These are phyloP conservation scores for Manis javanica DNA, from an alignment of 2,797 vertebrate genomes.

Conservation along the genomic window DNA sequence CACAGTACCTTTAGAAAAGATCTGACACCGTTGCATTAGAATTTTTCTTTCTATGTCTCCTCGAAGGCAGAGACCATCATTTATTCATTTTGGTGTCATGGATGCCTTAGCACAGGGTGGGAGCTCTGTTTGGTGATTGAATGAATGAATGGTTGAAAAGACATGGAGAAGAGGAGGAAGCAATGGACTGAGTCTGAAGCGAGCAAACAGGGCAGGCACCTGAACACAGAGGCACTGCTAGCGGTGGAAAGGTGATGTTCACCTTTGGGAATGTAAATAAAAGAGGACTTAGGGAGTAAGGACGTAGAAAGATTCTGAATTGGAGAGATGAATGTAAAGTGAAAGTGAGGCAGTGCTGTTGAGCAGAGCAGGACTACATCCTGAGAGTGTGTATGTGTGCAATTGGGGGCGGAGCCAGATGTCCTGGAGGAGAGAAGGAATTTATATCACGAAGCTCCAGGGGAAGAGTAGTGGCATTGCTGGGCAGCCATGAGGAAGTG, in stretches of 20 bases:
- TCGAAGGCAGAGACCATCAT: not conserved
- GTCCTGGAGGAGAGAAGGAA: not conserved
- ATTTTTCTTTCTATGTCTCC: not conserved
- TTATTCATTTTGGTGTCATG: not conserved
- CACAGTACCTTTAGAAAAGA: not conserved
- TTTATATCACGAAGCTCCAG: not conserved
- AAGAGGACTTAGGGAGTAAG: not conserved
- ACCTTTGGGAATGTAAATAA: not conserved
- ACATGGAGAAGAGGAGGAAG: not conserved
- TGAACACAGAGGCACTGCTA: not conserved
- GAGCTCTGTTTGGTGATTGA: not conserved
- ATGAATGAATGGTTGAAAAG: not conserved
- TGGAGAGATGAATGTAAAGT: not conserved
- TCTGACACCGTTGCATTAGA: not conserved
- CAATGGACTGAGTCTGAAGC: not conserved
- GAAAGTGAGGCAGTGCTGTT: not conserved
- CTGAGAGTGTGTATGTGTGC: not conserved
- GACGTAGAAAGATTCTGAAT: not conserved
- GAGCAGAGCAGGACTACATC: not conserved
- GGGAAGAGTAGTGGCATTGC: no score
- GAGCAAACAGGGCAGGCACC: not conserved
- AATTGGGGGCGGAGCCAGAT: fast-evolving
- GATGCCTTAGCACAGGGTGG: not conserved
- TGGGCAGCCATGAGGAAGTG: not conserved
- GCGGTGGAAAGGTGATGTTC: not conserved